A percentile compares a stretch with the other conserved stretches of the same genome.
phyloP scores from a whole-genome alignment of 2,888 invertebrate species.

The Papilio gigon region DNA sequence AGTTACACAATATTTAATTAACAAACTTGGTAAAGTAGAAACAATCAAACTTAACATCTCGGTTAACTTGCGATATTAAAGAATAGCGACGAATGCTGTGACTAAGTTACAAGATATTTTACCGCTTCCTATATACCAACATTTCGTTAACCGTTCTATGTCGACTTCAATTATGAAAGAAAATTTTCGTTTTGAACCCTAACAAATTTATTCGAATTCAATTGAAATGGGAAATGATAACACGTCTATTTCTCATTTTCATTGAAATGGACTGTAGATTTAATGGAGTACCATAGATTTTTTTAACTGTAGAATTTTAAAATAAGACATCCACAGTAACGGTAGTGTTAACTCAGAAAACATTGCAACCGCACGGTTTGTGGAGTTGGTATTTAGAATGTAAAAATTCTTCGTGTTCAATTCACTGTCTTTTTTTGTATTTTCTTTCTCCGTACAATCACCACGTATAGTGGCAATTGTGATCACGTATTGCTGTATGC shows the following conservation, averaged over 20 bases:
- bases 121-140: background rate
- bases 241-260: no score
- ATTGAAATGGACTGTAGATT: no score
- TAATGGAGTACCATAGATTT: no score
- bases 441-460: background rate
- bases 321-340: no score
- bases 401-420: background rate
- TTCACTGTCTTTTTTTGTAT: background rate
- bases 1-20: constrained; percentile 15
- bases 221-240: no score
- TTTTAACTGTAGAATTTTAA: no score
- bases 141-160: background rate
- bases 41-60: background rate
- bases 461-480: background rate
- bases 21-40: constrained; percentile 8
- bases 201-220: no score
- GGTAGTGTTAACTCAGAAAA: no score
- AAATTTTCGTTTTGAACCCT: no score
- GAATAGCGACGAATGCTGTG: background rate
- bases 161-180: no score
- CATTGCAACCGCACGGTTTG: background rate
- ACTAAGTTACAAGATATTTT: background rate
- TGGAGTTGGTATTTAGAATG: background rate
- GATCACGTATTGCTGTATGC: constrained; percentile 2
- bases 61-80: constrained; percentile 6